Base-by-base conservation (phyloP, 2,888 invertebrate species). In the Lasioglossum villosulum region DNA sequence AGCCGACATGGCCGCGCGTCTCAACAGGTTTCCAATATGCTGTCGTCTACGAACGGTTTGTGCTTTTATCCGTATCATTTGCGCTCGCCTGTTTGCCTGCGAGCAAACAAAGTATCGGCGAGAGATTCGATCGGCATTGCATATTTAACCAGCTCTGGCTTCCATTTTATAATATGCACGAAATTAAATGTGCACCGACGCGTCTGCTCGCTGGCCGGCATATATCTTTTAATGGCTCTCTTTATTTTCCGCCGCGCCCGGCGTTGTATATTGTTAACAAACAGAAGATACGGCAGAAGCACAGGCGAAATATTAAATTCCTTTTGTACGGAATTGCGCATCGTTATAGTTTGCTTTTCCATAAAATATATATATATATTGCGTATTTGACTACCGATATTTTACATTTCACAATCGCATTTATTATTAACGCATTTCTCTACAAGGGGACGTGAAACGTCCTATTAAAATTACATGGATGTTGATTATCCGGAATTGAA, bases 11-110 rank as follows among this genome's bases (percentile, higher is more conserved):
- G 2, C 12, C 42, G 19, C 39, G 27, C 56, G 66, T 84, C 78
- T 83, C 84, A 84, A 83, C 83, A 76, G 73, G 75, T 83, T 82
- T 84, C 78, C 82, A 56, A 84, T 84, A 82, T 12, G 12, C 19
- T 23, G 70, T 70, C 74, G 23, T 56, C 45, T 42, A 19, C 27
- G n/a, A 52, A 8, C 19, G 73, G 68, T 73, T 48, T 45, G 30
- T 27, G 63, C 48, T 59, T 63, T 71, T 75, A 52, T 63, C 71
- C 34, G 16, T 45, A 30, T 34, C 63, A n/a, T 68, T 80, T 30
- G 45, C 30, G 23, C 30, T 2, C 48, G 4, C 59, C 16, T 16
- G 39, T 71, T 34, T 52, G 42, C 39, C 82, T 1, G 6, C 19
- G n/a, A 52, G 63, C 30, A 56, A 66, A 73, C 56, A 45, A 68